phyloP scores from a whole-genome alignment of 2,888 invertebrate genomes.

The Lypha dubia region DNA sequence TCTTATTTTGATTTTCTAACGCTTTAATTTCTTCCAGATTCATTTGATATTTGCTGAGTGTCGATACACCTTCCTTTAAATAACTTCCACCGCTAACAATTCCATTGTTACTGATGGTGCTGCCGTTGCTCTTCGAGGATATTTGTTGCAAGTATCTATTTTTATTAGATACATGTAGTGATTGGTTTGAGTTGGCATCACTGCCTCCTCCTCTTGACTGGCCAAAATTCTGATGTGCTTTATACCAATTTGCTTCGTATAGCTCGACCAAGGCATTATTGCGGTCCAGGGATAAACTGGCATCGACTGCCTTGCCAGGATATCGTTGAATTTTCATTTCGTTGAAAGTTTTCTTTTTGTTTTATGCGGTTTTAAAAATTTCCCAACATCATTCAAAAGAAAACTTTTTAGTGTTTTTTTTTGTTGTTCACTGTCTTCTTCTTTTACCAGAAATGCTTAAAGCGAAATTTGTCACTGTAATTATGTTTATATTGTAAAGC shows the following conservation, averaged over 20 bases:
- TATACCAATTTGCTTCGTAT: conserved; percentile 94
- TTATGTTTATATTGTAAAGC: not conserved
- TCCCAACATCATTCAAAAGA: conserved; percentile 25
- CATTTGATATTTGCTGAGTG: conserved; percentile 87
- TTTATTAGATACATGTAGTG: conserved; percentile 35
- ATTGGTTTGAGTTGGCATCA: conserved; percentile 33
- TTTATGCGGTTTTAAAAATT: not conserved
- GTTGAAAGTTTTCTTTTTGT: conserved; percentile 36
- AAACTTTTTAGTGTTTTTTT: not conserved
- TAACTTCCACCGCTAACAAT: conserved; percentile 76
- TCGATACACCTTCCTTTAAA: conserved; percentile 80
- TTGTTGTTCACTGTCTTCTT: too few relatives aligned
- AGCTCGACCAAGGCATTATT: conserved; percentile 89
- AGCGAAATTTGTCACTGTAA: not conserved
- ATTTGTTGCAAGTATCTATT: conserved; percentile 42
- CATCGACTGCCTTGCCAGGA: conserved; percentile 91
- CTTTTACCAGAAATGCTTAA: not conserved
- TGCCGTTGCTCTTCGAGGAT: conserved; percentile 1
- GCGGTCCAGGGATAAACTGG: conserved; percentile 87
- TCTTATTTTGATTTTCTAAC: conserved; percentile 83
- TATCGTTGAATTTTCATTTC: conserved; percentile 92
- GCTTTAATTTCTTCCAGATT: conserved; percentile 84
- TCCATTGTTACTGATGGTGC: conserved; percentile 30
- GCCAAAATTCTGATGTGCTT: conserved; percentile 84
- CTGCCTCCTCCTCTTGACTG: conserved; percentile 43